Evolutionary conservation across 1,140 invertebrate species (phyloP).

Genomic region (Pseudomyrmex sp.): DNA sequence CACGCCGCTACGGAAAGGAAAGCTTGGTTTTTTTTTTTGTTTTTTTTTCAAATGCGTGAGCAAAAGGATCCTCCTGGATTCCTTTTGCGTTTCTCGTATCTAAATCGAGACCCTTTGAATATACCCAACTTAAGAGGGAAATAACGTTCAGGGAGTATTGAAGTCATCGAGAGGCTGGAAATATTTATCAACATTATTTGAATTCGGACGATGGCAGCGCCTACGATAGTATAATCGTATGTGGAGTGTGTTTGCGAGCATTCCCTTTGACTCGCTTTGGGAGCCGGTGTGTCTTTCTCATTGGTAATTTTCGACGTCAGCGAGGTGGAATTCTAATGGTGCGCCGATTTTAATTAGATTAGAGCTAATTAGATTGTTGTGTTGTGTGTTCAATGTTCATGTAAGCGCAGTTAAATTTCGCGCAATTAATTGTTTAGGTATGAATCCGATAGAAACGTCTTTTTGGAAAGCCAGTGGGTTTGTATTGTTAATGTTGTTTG

Average conservation of each 20-base stretch:
- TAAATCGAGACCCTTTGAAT: constrained; percentile 46
- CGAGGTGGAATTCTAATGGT: constrained; percentile 51
- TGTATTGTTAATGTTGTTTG: constrained; percentile 22
- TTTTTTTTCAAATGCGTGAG: not conserved
- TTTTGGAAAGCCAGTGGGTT: constrained; percentile 32
- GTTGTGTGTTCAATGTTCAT: constrained; percentile 34
- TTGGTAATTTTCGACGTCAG: constrained; percentile 50
- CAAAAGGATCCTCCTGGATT: constrained; percentile 49
- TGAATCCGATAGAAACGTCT: constrained; percentile 27
- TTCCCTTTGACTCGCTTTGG: constrained; percentile 52
- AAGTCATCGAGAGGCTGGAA: constrained; percentile 38
- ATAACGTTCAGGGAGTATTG: constrained; percentile 47
- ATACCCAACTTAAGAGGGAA: constrained; percentile 2
- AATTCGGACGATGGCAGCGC: constrained; percentile 26
- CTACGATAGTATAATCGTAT: constrained; percentile 13
- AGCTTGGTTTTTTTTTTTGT: constrained; percentile 13
- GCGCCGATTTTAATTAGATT: constrained; percentile 56
- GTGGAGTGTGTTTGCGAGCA: constrained; percentile 12
- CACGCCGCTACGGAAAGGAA: constrained; percentile 2
- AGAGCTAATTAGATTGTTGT: constrained; percentile 55
- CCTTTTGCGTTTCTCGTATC: constrained; percentile 59
- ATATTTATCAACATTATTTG: constrained; percentile 58
- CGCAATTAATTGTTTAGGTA: constrained; percentile 55
- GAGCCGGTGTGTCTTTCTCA: constrained; percentile 40
- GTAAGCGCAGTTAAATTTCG: constrained; percentile 53